Evolutionary conservation across 2,113 vertebrate species (phyloP).

Genomic region (Riparia riparia): DNA sequence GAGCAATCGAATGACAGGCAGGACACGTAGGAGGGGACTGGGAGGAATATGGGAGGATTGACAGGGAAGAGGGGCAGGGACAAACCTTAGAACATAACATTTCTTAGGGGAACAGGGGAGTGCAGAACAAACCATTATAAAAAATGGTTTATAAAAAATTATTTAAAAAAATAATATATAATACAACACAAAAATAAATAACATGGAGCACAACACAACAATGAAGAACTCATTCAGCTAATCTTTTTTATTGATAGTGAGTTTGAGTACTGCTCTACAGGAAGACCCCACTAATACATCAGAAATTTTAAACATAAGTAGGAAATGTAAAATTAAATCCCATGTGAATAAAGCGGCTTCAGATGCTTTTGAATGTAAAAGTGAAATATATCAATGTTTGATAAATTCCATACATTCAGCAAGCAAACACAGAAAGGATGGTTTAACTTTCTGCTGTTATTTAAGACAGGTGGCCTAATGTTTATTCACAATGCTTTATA

Average conservation of each 20-base stretch:
- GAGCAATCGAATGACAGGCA: too few relatives aligned
- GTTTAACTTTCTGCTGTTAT: background rate
- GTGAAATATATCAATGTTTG: background rate
- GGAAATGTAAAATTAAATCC: background rate
- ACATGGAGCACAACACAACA: too few relatives aligned
- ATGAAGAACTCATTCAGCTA: background rate
- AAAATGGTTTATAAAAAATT: too few relatives aligned
- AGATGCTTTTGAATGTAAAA: background rate
- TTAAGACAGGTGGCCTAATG: background rate
- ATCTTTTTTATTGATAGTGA: background rate
- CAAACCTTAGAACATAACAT: too few relatives aligned
- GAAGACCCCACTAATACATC: background rate
- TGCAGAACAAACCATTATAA: too few relatives aligned
- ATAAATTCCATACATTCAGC: background rate
- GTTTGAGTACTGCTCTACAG: background rate
- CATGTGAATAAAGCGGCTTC: background rate
- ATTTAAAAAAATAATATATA: too few relatives aligned
- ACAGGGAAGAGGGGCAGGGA: too few relatives aligned
- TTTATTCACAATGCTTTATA: slow-evolving; percentile 2
- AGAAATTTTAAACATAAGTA: background rate
- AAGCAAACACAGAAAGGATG: background rate
- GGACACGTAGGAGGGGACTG: too few relatives aligned
- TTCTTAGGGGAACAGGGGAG: too few relatives aligned
- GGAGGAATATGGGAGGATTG: too few relatives aligned
- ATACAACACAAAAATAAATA: too few relatives aligned